Percentiles rank a stretch among this genome's conserved stretches.
Conservation (phyloP, 2,797 vertebrate species). For the Anguilla megastoma region DNA sequence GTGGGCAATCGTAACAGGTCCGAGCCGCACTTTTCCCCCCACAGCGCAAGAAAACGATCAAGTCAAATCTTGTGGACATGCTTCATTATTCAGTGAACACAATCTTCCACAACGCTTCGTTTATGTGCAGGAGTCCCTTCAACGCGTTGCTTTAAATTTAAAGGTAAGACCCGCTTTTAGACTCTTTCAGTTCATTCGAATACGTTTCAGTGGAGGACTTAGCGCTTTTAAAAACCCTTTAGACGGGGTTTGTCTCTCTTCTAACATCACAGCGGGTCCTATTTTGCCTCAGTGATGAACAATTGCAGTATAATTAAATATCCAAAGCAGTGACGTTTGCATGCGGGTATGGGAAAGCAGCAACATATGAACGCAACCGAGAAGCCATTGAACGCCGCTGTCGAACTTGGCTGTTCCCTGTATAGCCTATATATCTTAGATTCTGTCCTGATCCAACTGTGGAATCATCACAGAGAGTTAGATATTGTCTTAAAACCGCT, state of each 20-base stretch:
- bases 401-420: constrained; percentile 66
- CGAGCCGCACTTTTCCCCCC: constrained; percentile 84
- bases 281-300: constrained; percentile 81
- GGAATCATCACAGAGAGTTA: constrained; percentile 56
- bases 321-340: constrained; percentile 82
- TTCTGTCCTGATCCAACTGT: constrained; percentile 19
- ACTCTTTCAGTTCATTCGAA: constrained; percentile 50
- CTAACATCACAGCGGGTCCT: constrained; percentile 73
- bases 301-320: constrained; percentile 88
- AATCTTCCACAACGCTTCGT: constrained; percentile 84
- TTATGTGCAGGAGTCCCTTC: constrained; percentile 85
- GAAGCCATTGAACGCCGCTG: constrained; percentile 72
- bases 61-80: constrained; percentile 93
- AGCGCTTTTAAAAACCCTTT: constrained; percentile 76
- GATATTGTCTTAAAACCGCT: not conserved
- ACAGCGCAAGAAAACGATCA: constrained; percentile 86
- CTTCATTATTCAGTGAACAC: constrained; percentile 92
- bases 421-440: constrained; percentile 52
- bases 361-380: constrained; percentile 73
- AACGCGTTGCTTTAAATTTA: constrained; percentile 75
- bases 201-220: constrained; percentile 56
- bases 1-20: constrained; percentile 85
- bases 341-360: constrained; percentile 70
- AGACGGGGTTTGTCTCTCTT: constrained; percentile 68
- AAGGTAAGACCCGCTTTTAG: constrained; percentile 86